Percentiles rank a stretch among this genome's conserved stretches.
These are phyloP conservation scores for Desmodus rotundus DNA, from an alignment of 2,113 vertebrate genomes.

Conservation along the genomic window DNA sequence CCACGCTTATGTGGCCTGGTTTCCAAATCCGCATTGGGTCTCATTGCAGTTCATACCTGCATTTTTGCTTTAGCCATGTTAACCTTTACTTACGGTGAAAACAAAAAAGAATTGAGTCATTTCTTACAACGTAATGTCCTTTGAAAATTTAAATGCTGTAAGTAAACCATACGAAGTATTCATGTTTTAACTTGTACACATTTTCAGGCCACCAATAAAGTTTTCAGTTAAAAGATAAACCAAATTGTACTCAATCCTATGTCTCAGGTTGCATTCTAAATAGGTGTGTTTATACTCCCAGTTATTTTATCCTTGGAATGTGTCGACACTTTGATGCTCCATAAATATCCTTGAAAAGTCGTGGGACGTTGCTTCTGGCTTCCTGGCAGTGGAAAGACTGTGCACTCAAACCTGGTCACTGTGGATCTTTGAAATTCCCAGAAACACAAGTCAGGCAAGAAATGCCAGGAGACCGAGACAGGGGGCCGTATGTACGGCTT, in stretches of 20 bases:
- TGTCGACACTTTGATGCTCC: background rate
- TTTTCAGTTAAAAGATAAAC: constrained; percentile 26
- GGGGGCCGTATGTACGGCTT: background rate
- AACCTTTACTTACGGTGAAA: background rate
- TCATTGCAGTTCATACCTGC: background rate
- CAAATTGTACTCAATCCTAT: background rate
- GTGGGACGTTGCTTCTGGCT: background rate
- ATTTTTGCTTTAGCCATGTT: constrained; percentile 11
- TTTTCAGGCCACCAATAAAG: constrained; percentile 29
- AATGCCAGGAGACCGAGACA: background rate
- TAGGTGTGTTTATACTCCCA: background rate
- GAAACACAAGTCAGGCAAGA: background rate
- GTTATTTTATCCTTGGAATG: background rate
- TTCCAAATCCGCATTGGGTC: background rate
- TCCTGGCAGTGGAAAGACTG: background rate
- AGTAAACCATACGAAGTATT: background rate
- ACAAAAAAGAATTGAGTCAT: background rate
- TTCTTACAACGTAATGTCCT: background rate
- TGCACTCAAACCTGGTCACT: background rate
- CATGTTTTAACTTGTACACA: constrained; percentile 17
- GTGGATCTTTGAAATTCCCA: background rate
- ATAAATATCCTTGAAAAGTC: background rate
- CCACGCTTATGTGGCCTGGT: background rate
- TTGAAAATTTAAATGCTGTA: background rate
- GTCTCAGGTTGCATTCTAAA: background rate